Evolutionary conservation across 2,113 vertebrate species (phyloP).

Genomic region (Saguinus midas): DNA sequence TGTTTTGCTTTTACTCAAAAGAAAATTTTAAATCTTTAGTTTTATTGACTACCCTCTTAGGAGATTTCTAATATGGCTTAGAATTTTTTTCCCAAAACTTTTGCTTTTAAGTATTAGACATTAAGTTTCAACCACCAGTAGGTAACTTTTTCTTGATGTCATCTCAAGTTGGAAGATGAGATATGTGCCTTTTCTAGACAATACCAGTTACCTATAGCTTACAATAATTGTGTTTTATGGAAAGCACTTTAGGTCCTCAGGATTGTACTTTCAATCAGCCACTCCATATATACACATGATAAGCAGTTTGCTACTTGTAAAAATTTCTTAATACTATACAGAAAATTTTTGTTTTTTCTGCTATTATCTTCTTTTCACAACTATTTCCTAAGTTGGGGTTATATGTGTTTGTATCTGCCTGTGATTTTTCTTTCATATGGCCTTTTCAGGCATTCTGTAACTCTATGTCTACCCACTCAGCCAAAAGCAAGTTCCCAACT

Average conservation of each 20-base stretch:
- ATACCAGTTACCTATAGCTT: not conserved
- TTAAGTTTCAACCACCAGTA: not conserved
- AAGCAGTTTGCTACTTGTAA: not conserved
- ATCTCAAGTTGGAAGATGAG: not conserved
- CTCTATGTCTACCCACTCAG: not conserved
- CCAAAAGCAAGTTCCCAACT: not conserved
- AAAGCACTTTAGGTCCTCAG: not conserved
- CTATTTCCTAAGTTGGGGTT: not conserved
- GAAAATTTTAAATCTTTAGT: not conserved
- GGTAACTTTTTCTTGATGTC: not conserved
- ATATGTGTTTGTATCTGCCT: not conserved
- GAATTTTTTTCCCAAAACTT: not conserved
- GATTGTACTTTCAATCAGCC: not conserved
- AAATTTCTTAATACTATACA: not conserved
- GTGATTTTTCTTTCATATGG: not conserved
- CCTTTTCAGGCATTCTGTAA: not conserved
- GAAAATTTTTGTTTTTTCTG: not conserved
- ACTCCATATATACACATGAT: not conserved
- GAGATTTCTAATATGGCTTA: not conserved
- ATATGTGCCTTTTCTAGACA: not conserved
- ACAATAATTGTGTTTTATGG: not conserved
- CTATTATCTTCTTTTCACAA: not conserved
- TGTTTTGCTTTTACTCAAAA: not conserved
- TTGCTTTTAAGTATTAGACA: not conserved
- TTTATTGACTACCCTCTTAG: not conserved